A percentile compares a stretch with the other conserved stretches of the same genome.
phyloP scores from a whole-genome alignment of 2,113 vertebrate genomes.

The Microcebus griseorufus region DNA sequence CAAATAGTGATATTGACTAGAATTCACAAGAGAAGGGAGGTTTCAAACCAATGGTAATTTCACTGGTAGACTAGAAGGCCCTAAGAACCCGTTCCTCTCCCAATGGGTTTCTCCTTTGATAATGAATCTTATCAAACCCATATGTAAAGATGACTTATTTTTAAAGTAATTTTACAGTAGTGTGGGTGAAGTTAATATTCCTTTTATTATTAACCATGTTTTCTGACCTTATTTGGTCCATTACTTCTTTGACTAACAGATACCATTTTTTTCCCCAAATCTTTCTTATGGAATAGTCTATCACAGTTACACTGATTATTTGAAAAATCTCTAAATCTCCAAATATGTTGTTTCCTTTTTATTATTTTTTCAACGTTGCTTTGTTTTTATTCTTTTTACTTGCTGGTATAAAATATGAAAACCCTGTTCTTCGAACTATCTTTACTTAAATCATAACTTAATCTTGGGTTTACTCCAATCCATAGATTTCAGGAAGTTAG shows the following conservation, averaged over 20 bases:
- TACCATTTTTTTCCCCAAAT: background rate
- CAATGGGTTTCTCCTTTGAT: background rate
- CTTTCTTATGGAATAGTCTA: background rate
- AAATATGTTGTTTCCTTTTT: background rate
- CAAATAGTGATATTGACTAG: background rate
- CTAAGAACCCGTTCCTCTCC: background rate
- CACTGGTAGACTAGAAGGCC: background rate
- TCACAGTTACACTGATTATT: background rate
- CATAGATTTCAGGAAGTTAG: background rate
- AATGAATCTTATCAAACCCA: background rate
- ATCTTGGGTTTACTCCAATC: background rate
- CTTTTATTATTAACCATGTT: background rate
- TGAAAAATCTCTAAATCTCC: background rate
- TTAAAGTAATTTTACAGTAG: background rate
- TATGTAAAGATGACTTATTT: background rate
- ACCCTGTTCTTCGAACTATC: background rate
- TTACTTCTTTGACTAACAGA: background rate
- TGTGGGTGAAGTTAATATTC: background rate
- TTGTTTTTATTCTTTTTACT: background rate
- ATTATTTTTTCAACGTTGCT: background rate
- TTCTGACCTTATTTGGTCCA: background rate
- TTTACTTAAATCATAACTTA: constrained; percentile 23
- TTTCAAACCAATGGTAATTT: background rate
- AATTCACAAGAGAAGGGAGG: background rate
- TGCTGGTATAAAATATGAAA: background rate